A percentile compares a stretch with the other conserved stretches of the same genome.
Conservation (phyloP, 1,140 invertebrate genomes). For the Atta cephalotes region DNA sequence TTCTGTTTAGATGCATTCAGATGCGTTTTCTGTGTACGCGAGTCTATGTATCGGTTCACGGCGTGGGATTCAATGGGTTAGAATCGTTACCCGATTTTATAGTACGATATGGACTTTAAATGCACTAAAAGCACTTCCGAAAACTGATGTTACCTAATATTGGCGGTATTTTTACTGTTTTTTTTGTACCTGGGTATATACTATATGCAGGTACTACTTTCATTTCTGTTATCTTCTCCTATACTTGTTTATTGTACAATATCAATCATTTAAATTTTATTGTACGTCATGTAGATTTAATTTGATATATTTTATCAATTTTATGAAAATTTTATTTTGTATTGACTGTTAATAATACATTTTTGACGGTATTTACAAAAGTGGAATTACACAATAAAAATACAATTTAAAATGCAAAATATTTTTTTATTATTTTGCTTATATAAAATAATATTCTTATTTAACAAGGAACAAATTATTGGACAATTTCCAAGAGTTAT, state of each 20-base stretch:
- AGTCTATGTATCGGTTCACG: slow-evolving; percentile 15
- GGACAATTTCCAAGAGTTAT: background rate
- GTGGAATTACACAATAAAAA: background rate
- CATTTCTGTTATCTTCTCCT: background rate
- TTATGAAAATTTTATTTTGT: slow-evolving; percentile 5
- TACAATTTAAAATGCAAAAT: background rate
- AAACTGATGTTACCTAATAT: slow-evolving; percentile 22
- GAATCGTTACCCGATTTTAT: slow-evolving; percentile 40
- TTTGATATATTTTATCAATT: background rate
- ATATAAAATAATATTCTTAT: background rate
- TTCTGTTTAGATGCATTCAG: slow-evolving; percentile 25
- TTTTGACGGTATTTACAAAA: background rate
- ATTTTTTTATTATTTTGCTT: no score
- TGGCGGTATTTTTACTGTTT: background rate
- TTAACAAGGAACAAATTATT: background rate
- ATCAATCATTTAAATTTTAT: background rate
- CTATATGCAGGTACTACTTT: background rate
- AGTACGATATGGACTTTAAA: slow-evolving; percentile 42
- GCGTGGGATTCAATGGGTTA: slow-evolving; percentile 27
- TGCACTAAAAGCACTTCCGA: slow-evolving; percentile 46
- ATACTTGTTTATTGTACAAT: background rate
- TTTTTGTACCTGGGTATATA: background rate
- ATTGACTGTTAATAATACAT: background rate
- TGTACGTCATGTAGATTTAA: background rate
- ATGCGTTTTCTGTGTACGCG: slow-evolving; percentile 39